These are phyloP conservation scores for Goniozus legneri DNA, from an alignment of 1,140 invertebrate species.

Conservation along the genomic window DNA sequence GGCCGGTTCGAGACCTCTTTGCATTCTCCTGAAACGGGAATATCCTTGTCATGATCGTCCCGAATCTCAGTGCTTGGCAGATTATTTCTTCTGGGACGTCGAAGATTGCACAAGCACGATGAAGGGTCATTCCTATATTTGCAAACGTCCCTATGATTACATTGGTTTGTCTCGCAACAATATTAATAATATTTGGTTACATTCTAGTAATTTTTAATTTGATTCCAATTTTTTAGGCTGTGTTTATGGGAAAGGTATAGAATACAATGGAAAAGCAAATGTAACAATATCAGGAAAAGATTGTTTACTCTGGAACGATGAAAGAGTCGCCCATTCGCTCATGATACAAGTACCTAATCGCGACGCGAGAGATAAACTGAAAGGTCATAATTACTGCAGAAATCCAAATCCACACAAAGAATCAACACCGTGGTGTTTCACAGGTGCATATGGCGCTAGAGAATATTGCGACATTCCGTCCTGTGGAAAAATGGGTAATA, in stretches of 20 bases:
- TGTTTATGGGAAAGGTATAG: conserved; percentile 51
- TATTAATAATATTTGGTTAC: too few species aligned
- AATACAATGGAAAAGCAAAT: conserved; percentile 56
- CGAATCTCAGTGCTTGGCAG: conserved; percentile 39
- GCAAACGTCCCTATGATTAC: conserved; percentile 53
- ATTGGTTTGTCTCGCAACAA: conserved; percentile 53
- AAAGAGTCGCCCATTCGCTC: conserved; percentile 41
- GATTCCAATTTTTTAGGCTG: conserved; percentile 50
- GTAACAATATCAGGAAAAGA: conserved; percentile 49
- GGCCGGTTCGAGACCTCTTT: conserved; percentile 34
- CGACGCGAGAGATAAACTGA: conserved; percentile 38
- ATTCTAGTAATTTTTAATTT: too few species aligned
- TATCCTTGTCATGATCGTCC: conserved; percentile 48
- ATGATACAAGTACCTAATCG: conserved; percentile 31
- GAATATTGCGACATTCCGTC: conserved; percentile 60
- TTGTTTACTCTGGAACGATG: conserved; percentile 55
- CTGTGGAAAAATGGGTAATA: conserved; percentile 44
- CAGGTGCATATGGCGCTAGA: conserved; percentile 36
- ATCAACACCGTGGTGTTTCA: conserved; percentile 59
- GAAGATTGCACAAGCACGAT: conserved; percentile 50
- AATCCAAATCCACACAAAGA: conserved; percentile 56
- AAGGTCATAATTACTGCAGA: conserved; percentile 57
- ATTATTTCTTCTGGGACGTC: conserved; percentile 59
- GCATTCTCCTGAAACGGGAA: conserved; percentile 47
- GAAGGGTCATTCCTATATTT: conserved; percentile 53